Conservation (phyloP, 2,888 invertebrate genomes). For the Crocallis elinguaria region DNA sequence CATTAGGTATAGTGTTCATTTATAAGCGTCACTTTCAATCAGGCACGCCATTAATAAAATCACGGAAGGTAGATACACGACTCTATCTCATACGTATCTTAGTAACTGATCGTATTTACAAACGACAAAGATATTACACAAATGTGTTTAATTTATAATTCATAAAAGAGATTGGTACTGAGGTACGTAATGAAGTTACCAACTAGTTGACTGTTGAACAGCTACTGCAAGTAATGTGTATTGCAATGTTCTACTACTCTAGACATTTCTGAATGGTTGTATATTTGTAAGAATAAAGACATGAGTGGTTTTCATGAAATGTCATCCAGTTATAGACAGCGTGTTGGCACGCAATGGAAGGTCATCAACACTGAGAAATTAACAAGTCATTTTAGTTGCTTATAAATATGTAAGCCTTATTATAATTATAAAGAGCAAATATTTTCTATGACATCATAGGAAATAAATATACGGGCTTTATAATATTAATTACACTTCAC, state of each 20-base stretch:
- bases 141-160: no score
- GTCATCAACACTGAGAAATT: conserved; percentile 39
- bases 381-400: neutral
- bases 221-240: neutral
- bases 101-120: neutral
- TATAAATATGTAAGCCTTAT: no score
- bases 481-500: no score
- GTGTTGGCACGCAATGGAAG: conserved; percentile 59
- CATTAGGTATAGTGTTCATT: conserved; percentile 37
- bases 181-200: no score
- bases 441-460: no score
- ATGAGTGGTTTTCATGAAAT: conserved; percentile 67
- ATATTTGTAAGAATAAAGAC: conserved; percentile 45
- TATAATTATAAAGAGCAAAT: no score
- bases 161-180: no score
- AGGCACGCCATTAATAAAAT: conserved; percentile 49
- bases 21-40: conserved; percentile 55
- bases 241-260: conserved; percentile 9
- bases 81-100: no score
- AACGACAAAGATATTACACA: neutral
- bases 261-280: neutral
- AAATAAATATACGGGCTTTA: no score
- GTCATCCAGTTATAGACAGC: conserved; percentile 57
- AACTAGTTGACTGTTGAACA: no score
- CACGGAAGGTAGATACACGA: no score